These are phyloP conservation scores for Hymenochirus boettgeri DNA, from an alignment of 2,113 vertebrate species.

Conservation along the genomic window DNA sequence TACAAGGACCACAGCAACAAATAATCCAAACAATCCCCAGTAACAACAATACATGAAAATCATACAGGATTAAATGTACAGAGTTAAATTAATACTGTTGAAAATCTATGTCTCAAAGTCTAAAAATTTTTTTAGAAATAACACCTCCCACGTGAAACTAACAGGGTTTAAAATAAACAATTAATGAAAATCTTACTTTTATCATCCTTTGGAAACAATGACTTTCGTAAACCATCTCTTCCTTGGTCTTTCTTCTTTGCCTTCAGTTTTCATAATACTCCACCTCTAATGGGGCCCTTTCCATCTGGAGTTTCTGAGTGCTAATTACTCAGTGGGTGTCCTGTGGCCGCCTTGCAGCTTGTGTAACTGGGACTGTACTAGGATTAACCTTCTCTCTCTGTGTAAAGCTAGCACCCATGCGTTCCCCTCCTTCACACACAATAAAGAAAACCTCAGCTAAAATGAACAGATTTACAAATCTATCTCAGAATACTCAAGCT, in stretches of 20 bases:
- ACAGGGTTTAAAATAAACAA: conserved; percentile 16
- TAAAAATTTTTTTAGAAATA: no score
- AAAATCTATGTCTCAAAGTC: no score
- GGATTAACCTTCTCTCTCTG: conserved; percentile 30
- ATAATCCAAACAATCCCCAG: no score
- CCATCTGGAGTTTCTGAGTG: conserved; percentile 41
- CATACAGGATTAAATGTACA: no score
- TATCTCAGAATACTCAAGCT: conserved; percentile 16
- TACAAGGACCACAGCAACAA: no score
- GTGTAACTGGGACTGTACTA: conserved; percentile 36
- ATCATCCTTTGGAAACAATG: conserved; percentile 10
- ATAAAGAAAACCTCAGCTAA: conserved; percentile 35
- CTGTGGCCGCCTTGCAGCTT: conserved; percentile 28
- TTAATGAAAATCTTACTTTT: conserved; percentile 37
- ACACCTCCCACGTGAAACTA: no score
- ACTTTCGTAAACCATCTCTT: conserved; percentile 29
- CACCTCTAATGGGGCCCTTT: conserved; percentile 29
- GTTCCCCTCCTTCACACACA: conserved; percentile 7
- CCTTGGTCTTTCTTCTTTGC: conserved; percentile 29
- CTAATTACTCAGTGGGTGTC: conserved; percentile 42
- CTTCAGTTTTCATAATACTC: conserved; percentile 15
- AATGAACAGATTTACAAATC: conserved; percentile 32
- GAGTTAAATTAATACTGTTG: no score
- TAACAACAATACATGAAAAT: no score
- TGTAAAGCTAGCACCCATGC: not conserved